Base-by-base conservation (phyloP, 1,140 invertebrate species). In the Leptonema lineaticorne region DNA sequence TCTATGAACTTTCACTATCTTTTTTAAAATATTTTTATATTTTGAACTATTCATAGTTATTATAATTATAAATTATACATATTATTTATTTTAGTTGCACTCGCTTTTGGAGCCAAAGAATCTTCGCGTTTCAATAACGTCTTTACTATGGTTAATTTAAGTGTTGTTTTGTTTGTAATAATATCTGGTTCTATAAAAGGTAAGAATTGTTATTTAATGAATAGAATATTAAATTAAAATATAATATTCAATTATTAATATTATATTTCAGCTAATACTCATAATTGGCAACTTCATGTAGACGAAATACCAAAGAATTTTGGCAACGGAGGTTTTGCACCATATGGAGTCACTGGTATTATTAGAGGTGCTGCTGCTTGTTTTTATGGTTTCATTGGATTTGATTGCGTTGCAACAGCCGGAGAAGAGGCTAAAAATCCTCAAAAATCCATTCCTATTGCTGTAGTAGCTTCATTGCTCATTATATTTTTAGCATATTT, bases 341-440 rank as follows among this genome's bases (percentile, higher is more conserved):
- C 93, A 0, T 95, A 87, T 76, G 93, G 93, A 0, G 76, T 94
- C 11, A 81, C 84, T 2, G 93, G 93, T 6, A 86, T 93, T 16
- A 88, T 93, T 59, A 85, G 86, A 45, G 94, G 93, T 0, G 93
- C 93, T 6, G 93, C 93, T 0, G 91, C 89, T 8, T 96, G 93
- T 78, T 96, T 96, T 77, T 96, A 94, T 77, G 93, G 91, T 8
- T 96, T 95, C 73, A 92, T 95, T 71, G 93, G 93, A 1, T 95
- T 95, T 75, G 94, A 96, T 80, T 91, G 90, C 74, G 91, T 96
- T 69, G 93, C 93, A 0, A 94, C 93, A 0, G 89, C 87, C 0
- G 85, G 88, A 1, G 89, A 96, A 79, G 94, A 96, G 80, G 94
- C 93, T 0, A 90, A 90, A 73, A 90, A 93, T 75, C 94, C 95